Evolutionary conservation across 2,888 invertebrate genomes (phyloP).

Genomic region (Hirtodrosophila trivittata): DNA sequence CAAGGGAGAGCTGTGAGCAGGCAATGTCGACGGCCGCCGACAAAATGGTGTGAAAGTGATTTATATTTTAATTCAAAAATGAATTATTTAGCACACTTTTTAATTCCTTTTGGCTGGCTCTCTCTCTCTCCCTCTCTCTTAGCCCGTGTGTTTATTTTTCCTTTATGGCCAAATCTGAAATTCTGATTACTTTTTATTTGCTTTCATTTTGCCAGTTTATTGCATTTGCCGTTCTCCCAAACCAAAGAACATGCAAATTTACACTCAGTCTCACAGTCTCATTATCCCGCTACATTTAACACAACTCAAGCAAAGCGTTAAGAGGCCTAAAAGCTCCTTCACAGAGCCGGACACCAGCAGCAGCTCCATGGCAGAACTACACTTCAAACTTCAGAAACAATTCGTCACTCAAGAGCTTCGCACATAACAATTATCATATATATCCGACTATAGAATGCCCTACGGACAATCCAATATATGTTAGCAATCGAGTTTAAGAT

Average conservation of each 20-base stretch:
- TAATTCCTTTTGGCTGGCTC: conserved; percentile 73
- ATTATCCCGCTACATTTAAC: conserved; percentile 79
- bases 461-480: neutral
- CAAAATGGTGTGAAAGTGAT: conserved; percentile 81
- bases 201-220: conserved; percentile 68
- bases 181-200: conserved; percentile 77
- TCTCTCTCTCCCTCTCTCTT: too few species aligned
- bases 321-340: conserved; percentile 67
- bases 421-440: conserved; percentile 2
- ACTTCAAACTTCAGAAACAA: conserved; percentile 39
- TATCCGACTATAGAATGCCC: neutral
- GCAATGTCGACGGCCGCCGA: conserved; percentile 38
- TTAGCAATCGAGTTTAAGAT: too few species aligned
- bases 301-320: conserved; percentile 10
- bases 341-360: conserved; percentile 40
- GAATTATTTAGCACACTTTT: conserved; percentile 81
- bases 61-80: conserved; percentile 81
- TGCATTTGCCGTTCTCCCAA: conserved; percentile 61
- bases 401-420: conserved; percentile 45
- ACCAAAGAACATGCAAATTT: conserved; percentile 69
- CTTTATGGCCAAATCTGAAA: conserved; percentile 72
- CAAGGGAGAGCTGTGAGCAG: conserved; percentile 5
- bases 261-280: conserved; percentile 29
- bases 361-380: conserved; percentile 22
- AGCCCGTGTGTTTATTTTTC: conserved; percentile 42